Conservation (phyloP, 1,140 invertebrate genomes). For the Olivierus martensii region DNA sequence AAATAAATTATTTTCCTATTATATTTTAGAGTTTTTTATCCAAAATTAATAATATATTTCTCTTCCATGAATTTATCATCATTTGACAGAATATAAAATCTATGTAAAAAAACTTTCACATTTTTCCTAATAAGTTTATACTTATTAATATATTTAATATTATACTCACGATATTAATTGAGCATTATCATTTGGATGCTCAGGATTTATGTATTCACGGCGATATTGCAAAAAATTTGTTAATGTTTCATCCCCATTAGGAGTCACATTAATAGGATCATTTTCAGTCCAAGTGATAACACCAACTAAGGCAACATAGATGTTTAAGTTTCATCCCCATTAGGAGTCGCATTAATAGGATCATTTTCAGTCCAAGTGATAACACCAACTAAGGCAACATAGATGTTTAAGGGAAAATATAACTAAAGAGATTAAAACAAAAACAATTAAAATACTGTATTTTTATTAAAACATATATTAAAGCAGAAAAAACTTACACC, state of each 20-base stretch:
- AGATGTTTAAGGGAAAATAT: constrained; percentile 85
- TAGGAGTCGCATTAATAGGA: constrained; percentile 58
- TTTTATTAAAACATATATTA: background rate
- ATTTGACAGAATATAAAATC: background rate
- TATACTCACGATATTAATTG: constrained; percentile 79
- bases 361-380: constrained; percentile 82
- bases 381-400: constrained; percentile 86
- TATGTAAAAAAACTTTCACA: no score
- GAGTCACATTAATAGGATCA: constrained; percentile 64
- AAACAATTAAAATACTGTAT: background rate
- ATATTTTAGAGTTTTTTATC: no score
- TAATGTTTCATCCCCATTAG: constrained; percentile 72
- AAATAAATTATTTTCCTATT: no score
- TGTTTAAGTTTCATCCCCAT: constrained; percentile 86
- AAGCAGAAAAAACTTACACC: constrained; percentile 48
- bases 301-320: constrained; percentile 86
- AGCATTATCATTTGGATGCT: constrained; percentile 92
- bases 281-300: constrained; percentile 84
- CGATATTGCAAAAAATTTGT: constrained; percentile 80
- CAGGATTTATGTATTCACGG: constrained; percentile 53
- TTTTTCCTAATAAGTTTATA: no score
- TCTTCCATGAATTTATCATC: no score
- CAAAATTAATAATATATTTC: no score
- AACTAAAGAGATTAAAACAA: constrained; percentile 36
- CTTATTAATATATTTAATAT: background rate